Percentiles rank a stretch among this genome's conserved stretches.
Conservation (phyloP, 2,888 invertebrate species). For the Gymnocheta viridis region DNA sequence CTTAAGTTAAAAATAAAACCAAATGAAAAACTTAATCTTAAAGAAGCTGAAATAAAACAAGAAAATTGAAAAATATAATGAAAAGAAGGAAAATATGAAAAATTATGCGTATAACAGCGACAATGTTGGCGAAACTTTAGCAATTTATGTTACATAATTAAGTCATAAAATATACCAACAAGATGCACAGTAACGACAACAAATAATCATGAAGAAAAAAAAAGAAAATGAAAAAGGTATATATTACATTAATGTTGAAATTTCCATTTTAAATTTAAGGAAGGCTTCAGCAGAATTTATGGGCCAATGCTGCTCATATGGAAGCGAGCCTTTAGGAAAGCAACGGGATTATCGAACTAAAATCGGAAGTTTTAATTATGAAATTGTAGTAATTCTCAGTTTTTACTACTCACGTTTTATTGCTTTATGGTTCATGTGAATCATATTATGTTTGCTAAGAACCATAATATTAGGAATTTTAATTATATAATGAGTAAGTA, state of each 20-base stretch:
- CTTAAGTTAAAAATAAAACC: constrained; percentile 31
- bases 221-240: not conserved
- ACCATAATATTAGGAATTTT: no score
- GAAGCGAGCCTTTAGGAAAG: no score
- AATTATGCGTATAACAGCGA: constrained; percentile 71
- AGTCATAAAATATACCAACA: constrained; percentile 72
- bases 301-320: no score
- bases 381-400: no score
- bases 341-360: not conserved
- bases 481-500: no score
- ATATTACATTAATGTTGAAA: no score
- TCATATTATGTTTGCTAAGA: no score
- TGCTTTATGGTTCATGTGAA: no score
- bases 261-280: not conserved
- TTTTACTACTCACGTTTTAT: no score
- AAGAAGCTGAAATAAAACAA: constrained; percentile 13
- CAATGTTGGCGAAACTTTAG: constrained; percentile 76
- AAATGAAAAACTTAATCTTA: constrained; percentile 57
- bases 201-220: not conserved
- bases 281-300: not conserved
- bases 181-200: constrained; percentile 11
- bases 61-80: constrained; percentile 37
- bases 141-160: constrained; percentile 79
- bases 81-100: constrained; percentile 71
- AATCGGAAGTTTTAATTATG: no score